Evolutionary conservation across 2,113 vertebrate genomes (phyloP).

Genomic region (Oncorhynchus tshawytscha): DNA sequence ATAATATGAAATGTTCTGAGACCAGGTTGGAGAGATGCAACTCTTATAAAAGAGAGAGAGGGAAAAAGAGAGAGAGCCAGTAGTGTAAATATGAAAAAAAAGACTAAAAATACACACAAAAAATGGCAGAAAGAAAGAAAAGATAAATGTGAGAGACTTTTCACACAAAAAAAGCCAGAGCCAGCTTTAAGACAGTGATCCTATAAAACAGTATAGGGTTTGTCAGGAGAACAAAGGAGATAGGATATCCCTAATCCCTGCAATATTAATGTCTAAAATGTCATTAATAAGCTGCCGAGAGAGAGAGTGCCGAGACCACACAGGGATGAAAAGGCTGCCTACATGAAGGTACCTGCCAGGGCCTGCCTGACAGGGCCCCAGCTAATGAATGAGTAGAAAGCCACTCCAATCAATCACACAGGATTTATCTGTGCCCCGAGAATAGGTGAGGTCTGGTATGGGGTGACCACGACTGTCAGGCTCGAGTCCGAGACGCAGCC

Average conservation of each 20-base stretch:
- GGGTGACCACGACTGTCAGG: slow-evolving; percentile 76
- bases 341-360: slow-evolving; percentile 80
- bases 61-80: neutral
- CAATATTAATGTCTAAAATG: slow-evolving; percentile 81
- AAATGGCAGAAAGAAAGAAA: slow-evolving; percentile 1
- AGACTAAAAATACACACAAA: slow-evolving; percentile 4
- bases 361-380: slow-evolving; percentile 76
- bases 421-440: slow-evolving; percentile 74
- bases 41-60: neutral
- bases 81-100: neutral
- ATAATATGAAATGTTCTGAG: no score
- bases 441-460: slow-evolving; percentile 78
- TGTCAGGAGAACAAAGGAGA: slow-evolving; percentile 65
- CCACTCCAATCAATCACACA: slow-evolving; percentile 75
- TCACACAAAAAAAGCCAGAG: neutral
- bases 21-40: no score
- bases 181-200: slow-evolving; percentile 15
- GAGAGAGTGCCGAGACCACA: slow-evolving; percentile 77
- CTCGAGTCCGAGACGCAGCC: slow-evolving; percentile 55
- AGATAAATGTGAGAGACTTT: neutral
- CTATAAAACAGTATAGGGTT: slow-evolving; percentile 47
- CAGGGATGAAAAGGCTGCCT: slow-evolving; percentile 74
- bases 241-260: slow-evolving; percentile 74
- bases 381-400: slow-evolving; percentile 81
- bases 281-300: slow-evolving; percentile 76